A percentile compares a stretch with the other conserved stretches of the same genome.
These are phyloP conservation scores for Paragorgia papillata DNA, from an alignment of 92 coral and sea anemone genomes.

Conservation along the genomic window DNA sequence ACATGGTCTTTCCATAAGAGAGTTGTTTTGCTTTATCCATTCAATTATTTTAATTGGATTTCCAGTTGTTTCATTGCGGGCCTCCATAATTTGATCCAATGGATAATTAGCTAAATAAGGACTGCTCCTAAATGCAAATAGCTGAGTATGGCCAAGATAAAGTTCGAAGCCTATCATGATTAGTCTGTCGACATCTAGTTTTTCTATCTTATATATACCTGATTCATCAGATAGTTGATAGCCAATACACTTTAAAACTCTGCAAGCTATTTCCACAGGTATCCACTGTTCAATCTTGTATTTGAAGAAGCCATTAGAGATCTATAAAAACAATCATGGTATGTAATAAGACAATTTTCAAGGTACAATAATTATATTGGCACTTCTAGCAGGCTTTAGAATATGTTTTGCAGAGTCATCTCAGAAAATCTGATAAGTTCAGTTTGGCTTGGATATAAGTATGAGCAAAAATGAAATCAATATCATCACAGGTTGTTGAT, in stretches of 20 bases:
- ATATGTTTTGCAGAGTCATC: too few relatives aligned
- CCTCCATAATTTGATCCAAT: slow-evolving; percentile 8
- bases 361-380: neutral
- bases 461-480: too few relatives aligned
- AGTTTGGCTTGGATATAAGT: too few relatives aligned
- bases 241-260: slow-evolving; percentile 7
- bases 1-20: neutral
- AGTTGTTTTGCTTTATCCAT: slow-evolving; percentile 1
- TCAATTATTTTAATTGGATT: neutral
- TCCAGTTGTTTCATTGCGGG: slow-evolving; percentile 5
- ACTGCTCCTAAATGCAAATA: neutral
- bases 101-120: neutral
- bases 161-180: slow-evolving; percentile 27
- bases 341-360: neutral
- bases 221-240: neutral
- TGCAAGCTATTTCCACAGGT: neutral
- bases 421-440: too few relatives aligned
- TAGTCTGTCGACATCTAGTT: neutral
- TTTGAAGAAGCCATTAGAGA: slow-evolving; percentile 22
- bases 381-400: neutral
- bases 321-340: neutral
- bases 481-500: too few relatives aligned
- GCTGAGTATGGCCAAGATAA: slow-evolving; percentile 29
- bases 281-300: slow-evolving; percentile 41
- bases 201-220: neutral